Percentiles rank a stretch among this genome's conserved stretches.
phyloP scores from a whole-genome alignment of 2,113 vertebrate genomes.

The Sphaerodactylus townsendi region DNA sequence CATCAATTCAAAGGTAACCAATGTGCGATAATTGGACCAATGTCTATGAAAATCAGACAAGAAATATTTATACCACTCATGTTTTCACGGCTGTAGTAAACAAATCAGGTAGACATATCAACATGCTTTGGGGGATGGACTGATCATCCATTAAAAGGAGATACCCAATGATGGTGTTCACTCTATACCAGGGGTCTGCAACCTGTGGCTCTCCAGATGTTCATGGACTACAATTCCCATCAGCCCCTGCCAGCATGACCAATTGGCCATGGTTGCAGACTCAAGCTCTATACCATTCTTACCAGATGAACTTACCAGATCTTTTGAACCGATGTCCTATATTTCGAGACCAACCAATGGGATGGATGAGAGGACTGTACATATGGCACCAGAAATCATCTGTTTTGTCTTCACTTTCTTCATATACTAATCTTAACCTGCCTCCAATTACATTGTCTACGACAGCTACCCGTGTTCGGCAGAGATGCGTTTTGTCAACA shows the following conservation, averaged over 20 bases:
- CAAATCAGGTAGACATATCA: not conserved
- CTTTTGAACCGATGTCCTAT: constrained; percentile 98
- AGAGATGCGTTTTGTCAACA: constrained; percentile 96
- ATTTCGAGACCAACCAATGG: constrained; percentile 95
- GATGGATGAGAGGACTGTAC: constrained; percentile 96
- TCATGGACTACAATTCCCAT: too few relatives aligned
- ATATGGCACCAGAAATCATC: constrained; percentile 99
- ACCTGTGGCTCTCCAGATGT: too few relatives aligned
- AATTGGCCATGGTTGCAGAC: too few relatives aligned
- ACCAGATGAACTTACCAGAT: constrained; percentile 80
- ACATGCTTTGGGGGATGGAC: not conserved
- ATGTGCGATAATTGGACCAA: not conserved
- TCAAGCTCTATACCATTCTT: too few relatives aligned
- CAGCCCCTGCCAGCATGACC: too few relatives aligned
- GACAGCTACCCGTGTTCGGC: constrained; percentile 92
- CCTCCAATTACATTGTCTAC: constrained; percentile 95
- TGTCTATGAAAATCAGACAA: not conserved
- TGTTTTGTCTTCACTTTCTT: constrained; percentile 91
- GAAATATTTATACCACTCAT: not conserved
- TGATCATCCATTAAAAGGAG: not conserved
- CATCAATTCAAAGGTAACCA: not conserved
- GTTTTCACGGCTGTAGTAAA: not conserved
- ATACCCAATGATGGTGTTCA: not conserved
- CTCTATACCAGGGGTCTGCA: not conserved
- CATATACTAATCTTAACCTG: constrained; percentile 90